Conservation (phyloP, 2,797 vertebrate genomes). For the Myotis planiceps region DNA sequence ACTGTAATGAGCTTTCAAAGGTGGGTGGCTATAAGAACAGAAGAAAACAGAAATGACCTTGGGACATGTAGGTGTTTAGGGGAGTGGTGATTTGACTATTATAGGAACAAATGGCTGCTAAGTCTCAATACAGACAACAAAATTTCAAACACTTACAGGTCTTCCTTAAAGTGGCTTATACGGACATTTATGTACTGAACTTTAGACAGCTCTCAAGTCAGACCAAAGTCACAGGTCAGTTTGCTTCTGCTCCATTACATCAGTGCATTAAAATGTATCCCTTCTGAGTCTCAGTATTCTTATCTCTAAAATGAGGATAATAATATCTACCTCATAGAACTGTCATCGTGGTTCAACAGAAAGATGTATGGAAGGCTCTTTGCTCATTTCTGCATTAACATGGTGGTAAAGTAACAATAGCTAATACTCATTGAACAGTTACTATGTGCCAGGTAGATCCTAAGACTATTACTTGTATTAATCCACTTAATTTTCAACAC, state of each 20-base stretch:
- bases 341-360: background rate
- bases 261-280: background rate
- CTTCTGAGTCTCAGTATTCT: background rate
- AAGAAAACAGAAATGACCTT: slow-evolving; percentile 41
- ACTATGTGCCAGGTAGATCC: background rate
- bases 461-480: background rate
- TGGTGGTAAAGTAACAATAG: background rate
- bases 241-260: background rate
- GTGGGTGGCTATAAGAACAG: background rate
- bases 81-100: background rate
- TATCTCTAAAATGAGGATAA: slow-evolving; percentile 11
- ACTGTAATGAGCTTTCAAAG: background rate
- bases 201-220: slow-evolving; percentile 12
- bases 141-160: background rate
- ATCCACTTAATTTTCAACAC: background rate
- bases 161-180: background rate
- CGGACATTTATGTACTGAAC: background rate
- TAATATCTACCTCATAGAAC: background rate
- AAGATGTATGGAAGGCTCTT: background rate
- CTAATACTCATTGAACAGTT: background rate
- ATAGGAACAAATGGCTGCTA: background rate
- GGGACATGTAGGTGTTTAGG: background rate
- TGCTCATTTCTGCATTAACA: background rate
- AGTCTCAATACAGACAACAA: background rate
- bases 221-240: background rate